These are phyloP conservation scores for Zapornia atra DNA, from an alignment of 2,113 vertebrate species.

Conservation along the genomic window DNA sequence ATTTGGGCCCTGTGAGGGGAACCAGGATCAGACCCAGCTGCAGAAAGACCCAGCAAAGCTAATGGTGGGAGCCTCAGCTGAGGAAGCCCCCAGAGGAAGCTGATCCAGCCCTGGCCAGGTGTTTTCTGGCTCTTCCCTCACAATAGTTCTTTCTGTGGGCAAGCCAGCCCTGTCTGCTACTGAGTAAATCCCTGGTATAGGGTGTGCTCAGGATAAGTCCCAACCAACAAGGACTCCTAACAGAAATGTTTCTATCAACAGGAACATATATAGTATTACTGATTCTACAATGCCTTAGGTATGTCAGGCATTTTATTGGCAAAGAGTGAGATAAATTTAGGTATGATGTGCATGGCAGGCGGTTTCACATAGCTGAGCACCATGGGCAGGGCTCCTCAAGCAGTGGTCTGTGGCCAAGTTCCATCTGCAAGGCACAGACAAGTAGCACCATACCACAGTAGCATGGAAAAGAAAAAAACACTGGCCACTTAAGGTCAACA, in stretches of 20 bases:
- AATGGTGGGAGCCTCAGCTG: background rate
- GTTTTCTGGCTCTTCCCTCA: background rate
- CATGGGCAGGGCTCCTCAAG: background rate
- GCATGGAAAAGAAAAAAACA: background rate
- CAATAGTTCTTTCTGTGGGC: background rate
- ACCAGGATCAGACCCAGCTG: background rate
- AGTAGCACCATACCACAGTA: background rate
- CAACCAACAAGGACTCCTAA: background rate
- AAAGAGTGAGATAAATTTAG: background rate
- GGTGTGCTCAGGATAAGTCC: background rate
- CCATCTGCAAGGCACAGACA: background rate
- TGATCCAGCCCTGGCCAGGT: no score
- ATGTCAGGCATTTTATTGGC: background rate
- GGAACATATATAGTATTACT: background rate
- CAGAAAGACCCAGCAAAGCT: background rate
- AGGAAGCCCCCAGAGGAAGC: background rate
- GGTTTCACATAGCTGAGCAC: background rate
- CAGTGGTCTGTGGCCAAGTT: background rate
- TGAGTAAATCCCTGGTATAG: rapidly evolving
- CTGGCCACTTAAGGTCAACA: background rate
- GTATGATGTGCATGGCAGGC: background rate
- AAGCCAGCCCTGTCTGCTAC: background rate
- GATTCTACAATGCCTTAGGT: background rate
- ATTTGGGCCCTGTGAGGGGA: background rate
- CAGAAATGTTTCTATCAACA: background rate